phyloP scores from a whole-genome alignment of 2,113 vertebrate species.

The Callospermophilus lateralis region DNA sequence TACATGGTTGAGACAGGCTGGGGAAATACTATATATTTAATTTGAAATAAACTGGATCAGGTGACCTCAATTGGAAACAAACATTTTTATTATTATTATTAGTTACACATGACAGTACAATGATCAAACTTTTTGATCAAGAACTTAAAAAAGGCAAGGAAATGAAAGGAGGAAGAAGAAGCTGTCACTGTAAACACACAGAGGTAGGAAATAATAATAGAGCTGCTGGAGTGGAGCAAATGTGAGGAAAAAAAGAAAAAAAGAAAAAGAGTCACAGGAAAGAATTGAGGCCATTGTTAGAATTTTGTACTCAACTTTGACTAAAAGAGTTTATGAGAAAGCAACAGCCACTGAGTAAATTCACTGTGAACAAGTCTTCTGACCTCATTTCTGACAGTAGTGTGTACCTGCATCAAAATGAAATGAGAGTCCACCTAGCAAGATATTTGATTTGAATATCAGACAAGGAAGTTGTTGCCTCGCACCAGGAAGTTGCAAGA shows the following conservation, averaged over 20 bases:
- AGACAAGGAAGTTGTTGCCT: neutral
- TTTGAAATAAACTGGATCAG: neutral
- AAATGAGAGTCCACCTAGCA: neutral
- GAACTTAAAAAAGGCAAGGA: neutral
- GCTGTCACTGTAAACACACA: neutral
- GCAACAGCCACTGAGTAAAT: neutral
- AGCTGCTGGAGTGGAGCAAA: fast-evolving
- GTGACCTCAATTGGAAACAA: neutral
- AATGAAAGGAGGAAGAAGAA: neutral
- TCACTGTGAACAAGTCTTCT: neutral
- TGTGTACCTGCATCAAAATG: fast-evolving
- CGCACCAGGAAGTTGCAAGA: neutral
- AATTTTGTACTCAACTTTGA: neutral
- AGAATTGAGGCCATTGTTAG: neutral
- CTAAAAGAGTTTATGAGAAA: neutral
- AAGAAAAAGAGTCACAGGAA: too few relatives aligned
- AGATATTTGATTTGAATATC: neutral
- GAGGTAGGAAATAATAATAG: fast-evolving
- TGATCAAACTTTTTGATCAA: neutral
- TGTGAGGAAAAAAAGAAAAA: too few relatives aligned
- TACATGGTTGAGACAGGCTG: neutral
- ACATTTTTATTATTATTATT: too few relatives aligned
- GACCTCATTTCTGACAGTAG: neutral
- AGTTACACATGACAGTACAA: too few relatives aligned
- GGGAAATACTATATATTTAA: neutral